Percentiles rank a stretch among this genome's conserved stretches.
These are phyloP conservation scores for Stenopsyche tienmushanensis DNA, from an alignment of 1,140 invertebrate species.

Conservation along the genomic window DNA sequence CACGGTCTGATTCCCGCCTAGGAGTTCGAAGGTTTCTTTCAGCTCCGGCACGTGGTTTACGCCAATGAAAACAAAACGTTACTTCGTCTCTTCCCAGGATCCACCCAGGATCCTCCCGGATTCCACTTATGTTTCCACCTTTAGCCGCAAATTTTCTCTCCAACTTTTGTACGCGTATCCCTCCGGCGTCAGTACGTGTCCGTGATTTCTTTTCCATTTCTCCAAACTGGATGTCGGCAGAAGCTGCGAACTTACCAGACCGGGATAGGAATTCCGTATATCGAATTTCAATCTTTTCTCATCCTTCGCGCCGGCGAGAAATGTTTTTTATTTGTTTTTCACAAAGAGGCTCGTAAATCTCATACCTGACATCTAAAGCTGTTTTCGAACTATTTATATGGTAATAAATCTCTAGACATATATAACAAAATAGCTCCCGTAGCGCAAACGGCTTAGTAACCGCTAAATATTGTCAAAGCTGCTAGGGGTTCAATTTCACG, in stretches of 20 bases:
- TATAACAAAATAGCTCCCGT: constrained; percentile 1
- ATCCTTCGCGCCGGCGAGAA: constrained; percentile 12
- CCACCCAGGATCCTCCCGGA: too few relatives aligned
- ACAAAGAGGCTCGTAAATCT: constrained; percentile 13
- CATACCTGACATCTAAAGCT: constrained; percentile 13
- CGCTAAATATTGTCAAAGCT: constrained; percentile 1
- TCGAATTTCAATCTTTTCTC: constrained; percentile 37
- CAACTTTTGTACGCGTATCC: not conserved
- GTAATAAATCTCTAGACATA: constrained; percentile 15
- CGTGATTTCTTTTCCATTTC: not conserved
- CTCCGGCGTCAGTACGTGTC: not conserved
- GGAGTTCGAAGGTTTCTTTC: too few relatives aligned
- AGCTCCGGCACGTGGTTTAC: not conserved
- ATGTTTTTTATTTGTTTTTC: constrained; percentile 34
- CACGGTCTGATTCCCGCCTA: too few relatives aligned
- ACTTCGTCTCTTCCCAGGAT: not conserved
- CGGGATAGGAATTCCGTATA: constrained; percentile 32
- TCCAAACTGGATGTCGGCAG: not conserved
- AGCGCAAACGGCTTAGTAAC: not conserved
- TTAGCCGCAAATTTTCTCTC: not conserved
- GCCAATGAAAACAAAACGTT: not conserved
- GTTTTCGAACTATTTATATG: constrained; percentile 23
- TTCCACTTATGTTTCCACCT: too few relatives aligned
- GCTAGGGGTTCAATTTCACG: too few relatives aligned
- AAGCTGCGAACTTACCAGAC: constrained; percentile 18